These are phyloP conservation scores for Aplochiton taeniatus DNA, from an alignment of 2,797 vertebrate genomes.

Conservation along the genomic window DNA sequence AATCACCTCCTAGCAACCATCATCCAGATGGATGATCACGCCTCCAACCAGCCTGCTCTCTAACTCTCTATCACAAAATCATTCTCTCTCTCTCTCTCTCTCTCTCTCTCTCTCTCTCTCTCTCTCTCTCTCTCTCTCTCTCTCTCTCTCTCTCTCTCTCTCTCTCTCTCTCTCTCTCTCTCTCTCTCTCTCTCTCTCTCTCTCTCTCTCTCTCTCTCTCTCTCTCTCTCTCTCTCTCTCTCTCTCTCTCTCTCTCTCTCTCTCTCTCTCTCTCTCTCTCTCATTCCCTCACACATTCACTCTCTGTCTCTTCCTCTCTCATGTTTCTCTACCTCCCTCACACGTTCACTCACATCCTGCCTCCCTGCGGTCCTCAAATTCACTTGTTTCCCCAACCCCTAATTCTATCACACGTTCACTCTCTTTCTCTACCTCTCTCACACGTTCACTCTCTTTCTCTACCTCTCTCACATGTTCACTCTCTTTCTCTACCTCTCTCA, in stretches of 20 bases:
- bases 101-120: conserved; percentile 17
- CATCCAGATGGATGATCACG: conserved; percentile 80
- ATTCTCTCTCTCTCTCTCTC: neutral
- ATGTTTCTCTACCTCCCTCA: neutral
- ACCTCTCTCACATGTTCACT: too few relatives aligned
- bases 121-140: conserved; percentile 34
- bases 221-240: neutral
- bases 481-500: too few relatives aligned
- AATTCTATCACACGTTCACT: too few relatives aligned
- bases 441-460: too few relatives aligned
- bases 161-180: neutral
- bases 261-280: too few relatives aligned
- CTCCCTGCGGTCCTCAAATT: too few relatives aligned
- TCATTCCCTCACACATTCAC: too few relatives aligned
- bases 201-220: neutral
- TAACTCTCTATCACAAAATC: neutral
- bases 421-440: too few relatives aligned
- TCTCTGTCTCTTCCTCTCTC: neutral
- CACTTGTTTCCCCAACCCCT: too few relatives aligned
- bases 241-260: conserved; percentile 1
- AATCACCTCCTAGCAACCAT: conserved; percentile 79
- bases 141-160: conserved; percentile 9
- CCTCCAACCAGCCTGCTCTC: conserved; percentile 29
- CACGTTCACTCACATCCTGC: neutral
- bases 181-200: neutral